Evolutionary conservation across 2,888 invertebrate genomes (phyloP).

Genomic region (Eurois occulta): DNA sequence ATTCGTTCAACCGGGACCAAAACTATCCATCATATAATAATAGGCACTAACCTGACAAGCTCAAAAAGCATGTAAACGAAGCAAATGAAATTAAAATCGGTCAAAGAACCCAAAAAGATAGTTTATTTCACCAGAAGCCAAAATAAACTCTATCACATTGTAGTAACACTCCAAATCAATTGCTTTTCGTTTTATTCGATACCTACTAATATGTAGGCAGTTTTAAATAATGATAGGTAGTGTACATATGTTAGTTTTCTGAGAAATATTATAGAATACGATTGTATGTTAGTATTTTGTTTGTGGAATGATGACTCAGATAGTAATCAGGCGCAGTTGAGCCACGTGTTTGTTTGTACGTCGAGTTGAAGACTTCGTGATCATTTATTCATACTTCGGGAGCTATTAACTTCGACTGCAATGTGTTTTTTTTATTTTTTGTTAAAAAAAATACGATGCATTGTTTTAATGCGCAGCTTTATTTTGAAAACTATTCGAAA

Average conservation of each 20-base stretch:
- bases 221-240: conserved; percentile 44
- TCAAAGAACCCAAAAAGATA: not conserved
- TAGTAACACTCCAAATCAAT: conserved; percentile 30
- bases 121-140: not conserved
- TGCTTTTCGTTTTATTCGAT: conserved; percentile 21
- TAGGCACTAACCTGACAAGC: not conserved
- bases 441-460: not conserved
- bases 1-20: not conserved
- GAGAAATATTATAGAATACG: conserved; percentile 34
- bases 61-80: not conserved
- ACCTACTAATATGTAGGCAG: not conserved
- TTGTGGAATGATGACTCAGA: conserved; percentile 39
- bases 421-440: not conserved
- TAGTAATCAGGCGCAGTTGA: conserved; percentile 27
- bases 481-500: not conserved
- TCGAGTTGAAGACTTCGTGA: conserved; percentile 2
- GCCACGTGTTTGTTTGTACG: conserved; percentile 21
- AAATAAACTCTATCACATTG: conserved; percentile 13
- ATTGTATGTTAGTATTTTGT: conserved; percentile 16
- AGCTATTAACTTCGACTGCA: conserved; percentile 15
- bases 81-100: not conserved
- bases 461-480: not conserved
- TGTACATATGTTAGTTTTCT: conserved; percentile 47
- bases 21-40: not conserved
- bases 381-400: conserved; percentile 43